These are phyloP conservation scores for Apostichopus leukothele DNA, from an alignment of 53 echinoderm and acorn worm species.

Conservation along the genomic window DNA sequence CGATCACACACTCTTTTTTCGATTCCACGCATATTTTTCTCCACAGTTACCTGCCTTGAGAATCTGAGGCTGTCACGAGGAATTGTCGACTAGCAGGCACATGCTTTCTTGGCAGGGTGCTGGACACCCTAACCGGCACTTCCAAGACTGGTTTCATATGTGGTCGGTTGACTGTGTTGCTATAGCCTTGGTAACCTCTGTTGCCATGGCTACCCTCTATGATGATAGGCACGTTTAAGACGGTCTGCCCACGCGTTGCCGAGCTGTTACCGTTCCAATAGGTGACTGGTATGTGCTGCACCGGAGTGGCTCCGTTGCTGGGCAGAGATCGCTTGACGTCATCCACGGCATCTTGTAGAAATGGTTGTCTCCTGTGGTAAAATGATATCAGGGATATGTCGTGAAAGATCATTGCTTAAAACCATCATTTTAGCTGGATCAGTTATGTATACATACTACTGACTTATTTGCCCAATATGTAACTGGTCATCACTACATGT, in stretches of 20 bases:
- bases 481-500: too few species aligned
- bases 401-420: not conserved
- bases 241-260: not conserved
- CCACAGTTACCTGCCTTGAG: not conserved
- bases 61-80: not conserved
- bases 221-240: constrained; percentile 2
- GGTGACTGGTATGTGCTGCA: not conserved
- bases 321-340: constrained; percentile 1
- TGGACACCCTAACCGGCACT: not conserved
- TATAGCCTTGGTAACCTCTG: not conserved
- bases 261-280: not conserved
- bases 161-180: not conserved
- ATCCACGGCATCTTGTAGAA: constrained; percentile 21
- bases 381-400: not conserved
- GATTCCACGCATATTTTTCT: not conserved
- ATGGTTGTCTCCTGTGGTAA: not conserved
- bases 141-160: not conserved
- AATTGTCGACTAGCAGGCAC: constrained; percentile 3
- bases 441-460: too few species aligned
- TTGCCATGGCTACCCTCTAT: constrained; percentile 1
- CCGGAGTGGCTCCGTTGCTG: not conserved
- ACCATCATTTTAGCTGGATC: too few species aligned
- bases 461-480: too few species aligned
- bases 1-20: not conserved
- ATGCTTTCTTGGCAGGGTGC: constrained; percentile 16